phyloP scores from a whole-genome alignment of 2,797 vertebrate species.

The Hippoglossus hippoglossus region DNA sequence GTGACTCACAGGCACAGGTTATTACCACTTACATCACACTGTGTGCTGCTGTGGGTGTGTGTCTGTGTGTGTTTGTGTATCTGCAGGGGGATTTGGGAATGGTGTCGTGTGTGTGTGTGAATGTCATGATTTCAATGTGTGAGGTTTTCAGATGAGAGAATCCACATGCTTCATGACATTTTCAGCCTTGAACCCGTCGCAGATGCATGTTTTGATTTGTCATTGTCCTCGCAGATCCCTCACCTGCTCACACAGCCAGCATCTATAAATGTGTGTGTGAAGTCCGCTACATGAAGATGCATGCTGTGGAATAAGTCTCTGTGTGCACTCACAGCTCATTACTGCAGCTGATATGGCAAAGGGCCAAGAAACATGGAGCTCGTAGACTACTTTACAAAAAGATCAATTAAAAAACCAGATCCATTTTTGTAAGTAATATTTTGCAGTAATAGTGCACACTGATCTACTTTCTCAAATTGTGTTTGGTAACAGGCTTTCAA shows the following conservation, averaged over 20 bases:
- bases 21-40: conserved; percentile 24
- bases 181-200: background rate
- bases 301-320: background rate
- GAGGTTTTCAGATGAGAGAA: conserved; percentile 15
- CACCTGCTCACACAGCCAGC: background rate
- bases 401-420: too few species aligned
- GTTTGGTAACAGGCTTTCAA: too few species aligned
- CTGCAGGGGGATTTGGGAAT: background rate
- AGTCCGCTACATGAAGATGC: background rate
- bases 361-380: background rate
- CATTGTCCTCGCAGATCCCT: background rate
- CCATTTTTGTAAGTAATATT: too few species aligned
- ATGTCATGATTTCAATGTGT: conserved; percentile 15
- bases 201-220: background rate
- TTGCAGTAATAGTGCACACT: too few species aligned
- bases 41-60: conserved; percentile 13
- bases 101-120: conserved; percentile 19
- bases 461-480: too few species aligned
- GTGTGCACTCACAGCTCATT: background rate
- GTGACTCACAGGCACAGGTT: conserved; percentile 51
- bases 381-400: background rate
- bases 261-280: background rate
- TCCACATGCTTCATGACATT: conserved; percentile 15
- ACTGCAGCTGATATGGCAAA: background rate
- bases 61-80: conserved; percentile 3